phyloP scores from a whole-genome alignment of 2,888 invertebrate genomes.

The Agrochola circellaris region DNA sequence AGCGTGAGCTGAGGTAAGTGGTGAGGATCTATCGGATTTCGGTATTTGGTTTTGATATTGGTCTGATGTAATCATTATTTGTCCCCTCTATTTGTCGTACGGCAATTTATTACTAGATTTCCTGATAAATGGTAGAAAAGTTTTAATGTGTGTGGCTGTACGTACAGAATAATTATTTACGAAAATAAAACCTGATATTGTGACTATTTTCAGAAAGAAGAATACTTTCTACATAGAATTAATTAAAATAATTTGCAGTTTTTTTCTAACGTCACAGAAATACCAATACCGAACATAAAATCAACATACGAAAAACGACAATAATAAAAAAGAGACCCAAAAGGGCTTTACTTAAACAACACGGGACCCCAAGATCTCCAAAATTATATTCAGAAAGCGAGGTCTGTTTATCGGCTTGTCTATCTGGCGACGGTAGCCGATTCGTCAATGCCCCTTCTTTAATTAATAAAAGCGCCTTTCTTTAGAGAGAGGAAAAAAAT shows the following conservation, averaged over 20 bases:
- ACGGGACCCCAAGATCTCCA: slow-evolving; percentile 67
- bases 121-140: neutral
- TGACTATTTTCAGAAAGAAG: neutral
- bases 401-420: slow-evolving; percentile 83
- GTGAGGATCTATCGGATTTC: slow-evolving; percentile 15
- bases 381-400: slow-evolving; percentile 68
- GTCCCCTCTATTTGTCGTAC: neutral
- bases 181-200: too few relatives aligned
- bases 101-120: slow-evolving; percentile 5
- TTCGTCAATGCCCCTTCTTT: slow-evolving; percentile 89
- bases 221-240: neutral
- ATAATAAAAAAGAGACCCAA: slow-evolving; percentile 25
- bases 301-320: slow-evolving; percentile 14
- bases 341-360: slow-evolving; percentile 46
- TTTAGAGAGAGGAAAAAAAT: slow-evolving; percentile 76
- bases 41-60: neutral
- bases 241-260: neutral
- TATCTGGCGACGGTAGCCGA: slow-evolving; percentile 87
- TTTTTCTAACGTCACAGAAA: neutral
- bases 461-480: slow-evolving; percentile 87
- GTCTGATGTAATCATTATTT: slow-evolving; percentile 4
- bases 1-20: slow-evolving; percentile 51
- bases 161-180: neutral
- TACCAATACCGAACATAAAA: neutral
- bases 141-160: neutral